A percentile compares a stretch with the other conserved stretches of the same genome.
These are phyloP conservation scores for Cephus sareptanus DNA, from an alignment of 2,888 invertebrate genomes.

Conservation along the genomic window DNA sequence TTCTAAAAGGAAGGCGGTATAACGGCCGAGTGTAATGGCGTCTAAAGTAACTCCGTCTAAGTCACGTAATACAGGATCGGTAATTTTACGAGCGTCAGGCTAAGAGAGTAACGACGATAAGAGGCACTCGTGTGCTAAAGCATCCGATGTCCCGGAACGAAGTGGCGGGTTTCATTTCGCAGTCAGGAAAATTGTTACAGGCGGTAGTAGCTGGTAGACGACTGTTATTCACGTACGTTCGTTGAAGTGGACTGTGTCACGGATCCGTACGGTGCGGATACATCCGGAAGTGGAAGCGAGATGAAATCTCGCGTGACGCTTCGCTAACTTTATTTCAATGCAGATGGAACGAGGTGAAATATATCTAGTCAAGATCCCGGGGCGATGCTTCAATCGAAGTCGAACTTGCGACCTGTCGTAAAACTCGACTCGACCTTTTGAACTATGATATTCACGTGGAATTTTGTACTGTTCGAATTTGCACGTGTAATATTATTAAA, in stretches of 20 bases:
- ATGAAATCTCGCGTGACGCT: conserved; percentile 25
- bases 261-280: neutral
- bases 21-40: neutral
- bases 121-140: neutral
- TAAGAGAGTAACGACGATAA: neutral
- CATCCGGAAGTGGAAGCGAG: neutral
- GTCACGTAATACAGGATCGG: neutral
- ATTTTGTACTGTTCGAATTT: neutral
- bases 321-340: conserved; percentile 45
- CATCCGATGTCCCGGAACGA: neutral
- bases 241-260: neutral
- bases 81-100: neutral
- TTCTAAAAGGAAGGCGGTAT: neutral
- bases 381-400: conserved; percentile 13
- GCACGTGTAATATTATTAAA: conserved; percentile 17
- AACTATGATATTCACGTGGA: conserved; percentile 7
- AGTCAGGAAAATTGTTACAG: neutral
- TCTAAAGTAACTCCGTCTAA: neutral
- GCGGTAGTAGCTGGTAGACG: neutral
- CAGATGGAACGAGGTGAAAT: conserved; percentile 28
- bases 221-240: neutral
- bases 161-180: neutral
- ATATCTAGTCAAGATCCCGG: conserved; percentile 17
- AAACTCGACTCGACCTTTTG: conserved; percentile 25
- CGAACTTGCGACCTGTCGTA: conserved; percentile 20